These are phyloP conservation scores for Perca flavescens DNA, from an alignment of 2,113 vertebrate species.

Conservation along the genomic window DNA sequence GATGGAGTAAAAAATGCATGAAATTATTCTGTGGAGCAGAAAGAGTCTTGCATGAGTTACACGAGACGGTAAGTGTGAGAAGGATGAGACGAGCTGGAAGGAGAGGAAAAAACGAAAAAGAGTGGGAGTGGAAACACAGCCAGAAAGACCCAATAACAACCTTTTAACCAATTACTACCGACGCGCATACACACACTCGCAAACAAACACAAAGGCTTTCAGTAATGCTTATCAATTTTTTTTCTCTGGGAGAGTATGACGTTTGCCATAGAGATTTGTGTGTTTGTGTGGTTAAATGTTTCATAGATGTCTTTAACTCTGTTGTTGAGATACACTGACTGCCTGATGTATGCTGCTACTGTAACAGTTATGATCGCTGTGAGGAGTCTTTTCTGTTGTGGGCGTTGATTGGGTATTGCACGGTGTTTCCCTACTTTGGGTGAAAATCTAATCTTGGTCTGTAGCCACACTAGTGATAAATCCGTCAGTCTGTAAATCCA, in stretches of 20 bases:
- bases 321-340: conserved; percentile 55
- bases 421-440: conserved; percentile 55
- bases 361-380: conserved; percentile 44
- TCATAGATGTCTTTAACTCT: conserved; percentile 59
- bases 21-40: conserved; percentile 74
- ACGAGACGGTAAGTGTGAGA: conserved; percentile 65
- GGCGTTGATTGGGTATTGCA: conserved; percentile 48
- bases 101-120: conserved; percentile 21
- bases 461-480: conserved; percentile 15
- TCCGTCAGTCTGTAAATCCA: background rate
- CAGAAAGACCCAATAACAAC: conserved; percentile 62
- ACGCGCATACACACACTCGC: conserved; percentile 7
- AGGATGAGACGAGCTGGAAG: conserved; percentile 60
- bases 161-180: conserved; percentile 55
- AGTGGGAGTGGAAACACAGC: conserved; percentile 52
- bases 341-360: conserved; percentile 63
- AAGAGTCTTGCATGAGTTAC: conserved; percentile 71
- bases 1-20: conserved; percentile 76
- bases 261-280: conserved; percentile 33
- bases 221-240: conserved; percentile 31
- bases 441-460: conserved; percentile 44
- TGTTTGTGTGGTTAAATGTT: conserved; percentile 38
- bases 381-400: conserved; percentile 31
- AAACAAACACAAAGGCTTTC: conserved; percentile 18
- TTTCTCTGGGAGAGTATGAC: conserved; percentile 14